Conservation (phyloP, 1,140 invertebrate genomes). For the Zaprionus taronus region DNA sequence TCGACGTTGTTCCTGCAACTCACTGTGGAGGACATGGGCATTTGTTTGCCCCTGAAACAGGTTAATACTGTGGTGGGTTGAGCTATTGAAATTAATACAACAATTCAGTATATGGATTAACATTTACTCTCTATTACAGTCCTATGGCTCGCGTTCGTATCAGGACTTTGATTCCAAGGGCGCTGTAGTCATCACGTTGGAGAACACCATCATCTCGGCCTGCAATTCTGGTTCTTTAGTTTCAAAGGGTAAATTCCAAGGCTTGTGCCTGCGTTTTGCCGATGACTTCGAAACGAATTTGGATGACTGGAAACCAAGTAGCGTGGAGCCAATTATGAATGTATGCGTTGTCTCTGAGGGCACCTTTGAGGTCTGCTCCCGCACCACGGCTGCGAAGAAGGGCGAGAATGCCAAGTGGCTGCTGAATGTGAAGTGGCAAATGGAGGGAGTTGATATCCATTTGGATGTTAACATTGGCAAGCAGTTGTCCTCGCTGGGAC, state of each 20-base stretch:
- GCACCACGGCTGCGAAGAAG: conserved; percentile 92
- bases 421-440: conserved; percentile 98
- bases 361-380: conserved; percentile 98
- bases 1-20: conserved; percentile 97
- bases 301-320: conserved; percentile 98
- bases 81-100: no score
- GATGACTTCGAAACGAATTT: conserved; percentile 98
- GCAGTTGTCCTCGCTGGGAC: conserved; percentile 95
- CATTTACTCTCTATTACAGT: conserved; percentile 54
- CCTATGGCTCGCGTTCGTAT: conserved; percentile 88
- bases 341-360: conserved; percentile 98
- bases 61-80: conserved; percentile 85
- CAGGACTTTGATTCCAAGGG: conserved; percentile 93
- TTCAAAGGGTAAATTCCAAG: conserved; percentile 92
- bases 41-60: conserved; percentile 96
- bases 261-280: conserved; percentile 96
- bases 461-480: conserved; percentile 98
- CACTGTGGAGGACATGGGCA: conserved; percentile 98
- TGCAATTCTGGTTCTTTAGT: conserved; percentile 92
- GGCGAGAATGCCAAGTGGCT: conserved; percentile 99
- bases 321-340: conserved; percentile 95
- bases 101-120: conserved; percentile 44
- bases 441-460: conserved; percentile 99
- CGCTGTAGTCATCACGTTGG: conserved; percentile 96
- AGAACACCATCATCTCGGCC: conserved; percentile 96